A percentile compares a stretch with the other conserved stretches of the same genome.
phyloP scores from a whole-genome alignment of 2,888 invertebrate species.

The Meteorus colon region DNA sequence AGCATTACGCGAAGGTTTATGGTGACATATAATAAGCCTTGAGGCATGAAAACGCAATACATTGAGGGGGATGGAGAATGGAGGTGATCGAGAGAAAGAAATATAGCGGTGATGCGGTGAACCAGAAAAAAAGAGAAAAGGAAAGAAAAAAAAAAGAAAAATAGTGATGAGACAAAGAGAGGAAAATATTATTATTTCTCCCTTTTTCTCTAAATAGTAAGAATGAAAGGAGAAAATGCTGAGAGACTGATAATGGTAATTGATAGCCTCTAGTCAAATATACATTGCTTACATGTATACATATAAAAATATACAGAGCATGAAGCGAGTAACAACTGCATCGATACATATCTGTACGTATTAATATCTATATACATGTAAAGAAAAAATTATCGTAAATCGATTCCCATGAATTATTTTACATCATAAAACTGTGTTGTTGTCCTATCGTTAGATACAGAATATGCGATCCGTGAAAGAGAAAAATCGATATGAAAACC shows the following conservation, averaged over 20 bases:
- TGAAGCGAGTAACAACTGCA: neutral
- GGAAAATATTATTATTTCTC: too few relatives aligned
- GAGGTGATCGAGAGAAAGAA: conserved; percentile 2
- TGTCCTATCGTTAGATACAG: neutral
- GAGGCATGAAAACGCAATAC: neutral
- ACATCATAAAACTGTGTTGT: neutral
- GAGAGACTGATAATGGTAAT: conserved; percentile 56
- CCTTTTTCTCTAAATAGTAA: too few relatives aligned
- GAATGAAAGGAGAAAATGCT: neutral
- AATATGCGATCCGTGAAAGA: neutral
- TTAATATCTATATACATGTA: neutral
- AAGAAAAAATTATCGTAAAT: neutral
- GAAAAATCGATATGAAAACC: neutral
- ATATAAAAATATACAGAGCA: neutral
- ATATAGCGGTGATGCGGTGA: neutral
- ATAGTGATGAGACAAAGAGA: conserved; percentile 13
- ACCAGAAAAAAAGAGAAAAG: conserved; percentile 7
- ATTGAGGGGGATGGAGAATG: neutral
- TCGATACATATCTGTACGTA: neutral
- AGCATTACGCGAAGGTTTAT: conserved; percentile 26
- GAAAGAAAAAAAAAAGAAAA: neutral
- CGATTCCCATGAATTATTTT: neutral
- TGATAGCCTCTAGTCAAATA: conserved; percentile 49
- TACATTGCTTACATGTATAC: neutral
- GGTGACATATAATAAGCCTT: conserved; percentile 36